Base-by-base conservation (phyloP, 2,888 invertebrate species). In the Zele albiditarsus region DNA sequence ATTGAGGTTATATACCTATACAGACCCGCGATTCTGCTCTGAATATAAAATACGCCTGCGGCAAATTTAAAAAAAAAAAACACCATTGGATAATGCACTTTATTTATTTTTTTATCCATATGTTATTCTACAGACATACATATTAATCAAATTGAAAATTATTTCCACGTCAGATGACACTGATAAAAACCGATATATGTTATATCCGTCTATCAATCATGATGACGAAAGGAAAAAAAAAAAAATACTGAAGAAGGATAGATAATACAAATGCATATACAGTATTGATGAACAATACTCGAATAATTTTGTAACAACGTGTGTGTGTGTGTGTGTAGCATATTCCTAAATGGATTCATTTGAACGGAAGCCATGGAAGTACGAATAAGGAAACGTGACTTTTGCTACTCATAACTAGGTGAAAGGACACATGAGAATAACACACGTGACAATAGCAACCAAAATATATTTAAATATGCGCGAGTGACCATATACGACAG, bases 1-100 rank as follows among this genome's bases (percentile, higher is more conserved):
- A 79, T 78, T 76, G 77, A 79, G 79, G 79, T 75, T 79, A 76
- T 74, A 76, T 74, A 72, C 66, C 69, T 69, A n/a, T n/a, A 60
- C 62, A 58, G 62, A 58, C 49, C 57, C 76, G 60, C 53, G 27
- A 73, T 67, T 76, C 66, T 68, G 73, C 71, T 66, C 76, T 76
- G 76, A 76, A 79, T 79, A 78, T 71, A 65, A 69, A 77, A 76
- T 66, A 70, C 65, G 63, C 62, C 42, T 60, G 20, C 20, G 23
- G 65, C 28, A 38, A 16, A n/a, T n/a, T n/a, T 62, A 53, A 12
- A 42, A 66, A 66, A 33, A 57, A 46, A 68, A 46, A n/a, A 25
- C 46, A 66, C 66, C 14, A 16, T 20, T 4, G 20, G 42, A 42
- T 28, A 66, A 57, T 25, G 28, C 53, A 42, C n/a, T 46, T 66